Evolutionary conservation across 1,140 invertebrate genomes (phyloP), one percentile per base, ranked within the genome.

Genomic region (Planococcus citri): DNA sequence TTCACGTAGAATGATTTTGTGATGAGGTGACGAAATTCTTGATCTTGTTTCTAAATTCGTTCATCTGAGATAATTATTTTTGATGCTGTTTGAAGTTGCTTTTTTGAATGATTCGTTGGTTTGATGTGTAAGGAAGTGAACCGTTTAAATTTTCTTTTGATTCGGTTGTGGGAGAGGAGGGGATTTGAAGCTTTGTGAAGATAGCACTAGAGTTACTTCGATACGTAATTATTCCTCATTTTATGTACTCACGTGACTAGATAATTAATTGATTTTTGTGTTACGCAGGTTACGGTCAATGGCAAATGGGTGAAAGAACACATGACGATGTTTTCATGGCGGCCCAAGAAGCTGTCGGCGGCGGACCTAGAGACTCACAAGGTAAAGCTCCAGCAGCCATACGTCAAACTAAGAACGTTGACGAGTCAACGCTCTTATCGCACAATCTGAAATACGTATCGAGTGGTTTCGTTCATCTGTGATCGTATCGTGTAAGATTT

Each of bases 341-440:
- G 76, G 83, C 85, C 75, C 86, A 87, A 81, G 86, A 88, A 78
- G 84, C 85, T 74, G 72, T 73, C 60, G 83, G 83, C 78, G 83
- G 83, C 78, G 84, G 86, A 79, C 85, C 87, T 79, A 83, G 86
- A 79, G 86, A 88, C 81, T 86, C 86, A 77, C 86, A 88, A 88
- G 86, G 86, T 88, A 86, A 85, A 86, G 78, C 70, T 72, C 57
- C 9, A 60, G 27, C 70, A 33, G 41, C 68, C 61, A 37, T 9
- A 24, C 60, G 4, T 64, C 60, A 64, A 25, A 64, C n/a, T 64
- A 64, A 64, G 60, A 70, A 68, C 69, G 69, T 21, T 10, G 67
- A 41, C 17, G n/a, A 24, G 22, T 71, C 61, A 37, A 22, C 12
- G 20, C 41, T 21, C 58, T 68, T 41, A 68, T 51, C 29, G 29